Conservation (phyloP, 2,888 invertebrate species). For the Conus canariensis region DNA sequence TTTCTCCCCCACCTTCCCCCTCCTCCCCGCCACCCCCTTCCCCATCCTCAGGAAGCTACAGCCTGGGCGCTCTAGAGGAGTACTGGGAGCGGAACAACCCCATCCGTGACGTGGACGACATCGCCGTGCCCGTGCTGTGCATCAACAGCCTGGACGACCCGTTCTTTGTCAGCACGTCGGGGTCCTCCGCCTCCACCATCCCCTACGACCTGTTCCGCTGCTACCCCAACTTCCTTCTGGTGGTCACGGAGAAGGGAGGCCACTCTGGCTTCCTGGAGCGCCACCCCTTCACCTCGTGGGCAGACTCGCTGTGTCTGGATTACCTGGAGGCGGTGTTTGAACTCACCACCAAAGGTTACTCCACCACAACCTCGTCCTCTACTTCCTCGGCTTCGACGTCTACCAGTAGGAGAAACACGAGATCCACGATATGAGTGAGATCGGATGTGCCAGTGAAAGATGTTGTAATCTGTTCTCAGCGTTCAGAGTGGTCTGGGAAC, state of each 20-base stretch:
- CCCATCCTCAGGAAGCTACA: background rate
- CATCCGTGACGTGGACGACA: conserved; percentile 74
- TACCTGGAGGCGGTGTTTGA: conserved; percentile 65
- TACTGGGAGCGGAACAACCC: conserved; percentile 75
- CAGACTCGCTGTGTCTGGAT: conserved; percentile 60
- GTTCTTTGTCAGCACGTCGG: conserved; percentile 54
- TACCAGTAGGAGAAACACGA: background rate
- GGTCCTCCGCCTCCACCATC: conserved; percentile 50
- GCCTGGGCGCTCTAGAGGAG: conserved; percentile 47
- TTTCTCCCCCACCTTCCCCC: background rate
- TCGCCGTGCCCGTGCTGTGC: conserved; percentile 73
- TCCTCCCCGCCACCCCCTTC: background rate
- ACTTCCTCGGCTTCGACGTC: background rate
- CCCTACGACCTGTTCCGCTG: conserved; percentile 73
- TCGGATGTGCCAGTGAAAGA: background rate
- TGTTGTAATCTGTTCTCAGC: background rate
- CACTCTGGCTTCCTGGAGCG: conserved; percentile 75
- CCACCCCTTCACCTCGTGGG: conserved; percentile 60
- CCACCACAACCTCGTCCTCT: background rate
- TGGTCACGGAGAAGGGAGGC: conserved; percentile 71
- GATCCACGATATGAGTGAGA: conserved; percentile 38
- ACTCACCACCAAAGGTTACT: conserved; percentile 55
- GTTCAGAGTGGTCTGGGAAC: background rate
- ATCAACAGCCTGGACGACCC: conserved; percentile 75
- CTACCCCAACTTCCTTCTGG: conserved; percentile 74